Percentiles rank a stretch among this genome's conserved stretches.
phyloP scores from a whole-genome alignment of 1,140 invertebrate species.

The Pissodes strobi region DNA sequence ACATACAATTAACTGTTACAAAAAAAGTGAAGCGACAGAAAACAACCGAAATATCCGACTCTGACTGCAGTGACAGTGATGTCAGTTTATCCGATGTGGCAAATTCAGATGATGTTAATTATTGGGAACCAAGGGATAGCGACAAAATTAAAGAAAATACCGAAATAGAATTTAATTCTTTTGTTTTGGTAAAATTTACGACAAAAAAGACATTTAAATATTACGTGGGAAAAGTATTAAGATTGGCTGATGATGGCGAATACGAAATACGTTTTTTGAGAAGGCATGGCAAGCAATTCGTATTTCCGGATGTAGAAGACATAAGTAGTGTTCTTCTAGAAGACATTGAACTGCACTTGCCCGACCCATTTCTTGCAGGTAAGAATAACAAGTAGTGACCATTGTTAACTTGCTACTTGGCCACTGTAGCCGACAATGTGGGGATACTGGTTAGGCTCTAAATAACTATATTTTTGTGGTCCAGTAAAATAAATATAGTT shows the following conservation, averaged over 20 bases:
- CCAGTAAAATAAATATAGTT: too few species aligned
- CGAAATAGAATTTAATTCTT: background rate
- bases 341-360: background rate
- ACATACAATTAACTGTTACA: background rate
- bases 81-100: too few species aligned
- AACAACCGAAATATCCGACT: too few species aligned
- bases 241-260: constrained; percentile 2
- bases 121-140: background rate
- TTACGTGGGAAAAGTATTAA: too few species aligned
- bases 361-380: background rate
- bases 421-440: too few species aligned
- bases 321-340: constrained; percentile 1
- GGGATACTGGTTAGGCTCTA: too few species aligned
- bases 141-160: background rate
- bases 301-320: background rate
- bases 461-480: too few species aligned
- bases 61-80: too few species aligned
- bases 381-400: too few species aligned
- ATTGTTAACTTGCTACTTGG: too few species aligned
- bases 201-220: too few species aligned
- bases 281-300: constrained; percentile 3
- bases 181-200: background rate
- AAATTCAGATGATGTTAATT: too few species aligned
- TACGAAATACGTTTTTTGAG: constrained; percentile 2
- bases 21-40: background rate